Evolutionary conservation across 2,888 invertebrate species (phyloP).

Genomic region (Rhabditoides inermis): DNA sequence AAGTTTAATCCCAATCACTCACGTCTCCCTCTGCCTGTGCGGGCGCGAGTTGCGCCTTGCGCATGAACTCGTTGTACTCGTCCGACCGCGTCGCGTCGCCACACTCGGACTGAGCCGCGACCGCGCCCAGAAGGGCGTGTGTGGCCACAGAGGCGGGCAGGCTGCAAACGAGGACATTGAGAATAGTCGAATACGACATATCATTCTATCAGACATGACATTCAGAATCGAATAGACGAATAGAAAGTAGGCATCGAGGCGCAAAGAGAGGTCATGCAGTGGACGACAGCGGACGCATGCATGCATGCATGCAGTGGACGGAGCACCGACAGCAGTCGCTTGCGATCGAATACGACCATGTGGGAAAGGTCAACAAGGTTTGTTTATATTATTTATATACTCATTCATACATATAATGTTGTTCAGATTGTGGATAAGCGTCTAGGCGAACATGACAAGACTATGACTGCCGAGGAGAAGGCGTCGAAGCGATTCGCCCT

Average conservation of each 20-base stretch:
- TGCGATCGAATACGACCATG: constrained; percentile 72
- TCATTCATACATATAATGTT: neutral
- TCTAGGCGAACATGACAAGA: constrained; percentile 71
- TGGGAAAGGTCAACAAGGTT: constrained; percentile 71
- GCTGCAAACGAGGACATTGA: constrained; percentile 63
- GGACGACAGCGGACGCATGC: too few species aligned
- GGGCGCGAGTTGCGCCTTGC: constrained; percentile 74
- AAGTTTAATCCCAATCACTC: too few species aligned
- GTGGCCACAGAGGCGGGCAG: constrained; percentile 94
- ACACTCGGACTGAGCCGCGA: constrained; percentile 85
- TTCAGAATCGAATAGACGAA: too few species aligned
- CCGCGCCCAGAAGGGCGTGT: constrained; percentile 77
- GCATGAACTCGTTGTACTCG: constrained; percentile 65
- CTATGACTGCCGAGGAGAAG: constrained; percentile 69
- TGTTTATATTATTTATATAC: neutral
- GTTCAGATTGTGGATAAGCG: constrained; percentile 70
- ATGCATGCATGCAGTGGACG: constrained; percentile 78
- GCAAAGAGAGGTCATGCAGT: too few species aligned
- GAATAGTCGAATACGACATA: constrained; percentile 1
- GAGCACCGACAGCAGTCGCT: constrained; percentile 76
- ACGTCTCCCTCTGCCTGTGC: constrained; percentile 53
- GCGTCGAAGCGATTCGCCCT: constrained; percentile 68
- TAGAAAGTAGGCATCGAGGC: too few species aligned
- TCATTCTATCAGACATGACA: constrained; percentile 1
- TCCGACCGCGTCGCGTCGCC: constrained; percentile 64